phyloP scores from a whole-genome alignment of 1,140 invertebrate genomes.

The Galleria mellonella region DNA sequence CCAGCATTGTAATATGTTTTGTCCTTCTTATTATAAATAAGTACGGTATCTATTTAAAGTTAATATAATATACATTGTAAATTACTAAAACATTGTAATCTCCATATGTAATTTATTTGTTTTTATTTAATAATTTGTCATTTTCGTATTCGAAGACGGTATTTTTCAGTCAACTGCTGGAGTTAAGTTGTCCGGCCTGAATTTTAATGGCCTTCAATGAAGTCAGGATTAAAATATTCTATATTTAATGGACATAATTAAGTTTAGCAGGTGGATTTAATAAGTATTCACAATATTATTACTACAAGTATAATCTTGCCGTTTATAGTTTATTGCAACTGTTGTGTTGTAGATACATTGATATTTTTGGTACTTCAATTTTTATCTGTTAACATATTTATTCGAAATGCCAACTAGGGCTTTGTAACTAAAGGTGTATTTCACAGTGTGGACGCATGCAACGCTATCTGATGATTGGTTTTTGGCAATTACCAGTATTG shows the following conservation, averaged over 20 bases:
- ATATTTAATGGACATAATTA: neutral
- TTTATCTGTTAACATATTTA: too few relatives aligned
- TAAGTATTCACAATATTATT: too few relatives aligned
- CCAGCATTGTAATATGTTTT: too few relatives aligned
- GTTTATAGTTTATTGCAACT: too few relatives aligned
- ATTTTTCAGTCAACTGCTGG: neutral
- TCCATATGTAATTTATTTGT: neutral
- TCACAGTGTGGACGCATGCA: conserved; percentile 59
- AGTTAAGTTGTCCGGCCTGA: neutral
- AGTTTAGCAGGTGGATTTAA: neutral
- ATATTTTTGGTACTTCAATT: too few relatives aligned
- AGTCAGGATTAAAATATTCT: neutral
- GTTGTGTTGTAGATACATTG: too few relatives aligned
- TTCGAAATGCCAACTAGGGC: conserved; percentile 12
- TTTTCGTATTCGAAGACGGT: neutral
- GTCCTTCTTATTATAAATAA: too few relatives aligned
- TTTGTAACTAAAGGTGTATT: conserved; percentile 68
- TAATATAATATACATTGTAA: too few relatives aligned
- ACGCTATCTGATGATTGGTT: conserved; percentile 73
- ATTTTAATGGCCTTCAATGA: conserved; percentile 4
- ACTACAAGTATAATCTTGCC: too few relatives aligned
- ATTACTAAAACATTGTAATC: too few relatives aligned
- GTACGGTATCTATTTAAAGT: too few relatives aligned
- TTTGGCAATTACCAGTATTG: conserved; percentile 73
- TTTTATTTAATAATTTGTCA: conserved; percentile 2